Conservation (phyloP, 2,797 vertebrate genomes). For the Tapera naevia region DNA sequence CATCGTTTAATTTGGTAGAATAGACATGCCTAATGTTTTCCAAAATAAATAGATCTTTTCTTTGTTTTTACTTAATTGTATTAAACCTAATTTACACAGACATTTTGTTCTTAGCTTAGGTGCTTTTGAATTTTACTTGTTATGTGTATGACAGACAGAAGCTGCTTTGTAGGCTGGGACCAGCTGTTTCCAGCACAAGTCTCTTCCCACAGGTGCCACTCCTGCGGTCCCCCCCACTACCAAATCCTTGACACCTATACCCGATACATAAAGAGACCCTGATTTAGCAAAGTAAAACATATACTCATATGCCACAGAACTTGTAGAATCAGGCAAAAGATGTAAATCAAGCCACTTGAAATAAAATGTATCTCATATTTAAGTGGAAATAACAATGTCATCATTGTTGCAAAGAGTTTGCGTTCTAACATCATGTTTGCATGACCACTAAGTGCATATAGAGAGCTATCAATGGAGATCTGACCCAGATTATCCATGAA, state of each 20-base stretch:
- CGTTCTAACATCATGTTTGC: neutral
- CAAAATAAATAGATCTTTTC: neutral
- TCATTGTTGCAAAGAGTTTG: neutral
- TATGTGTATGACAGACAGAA: neutral
- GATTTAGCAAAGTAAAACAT: neutral
- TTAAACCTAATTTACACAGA: neutral
- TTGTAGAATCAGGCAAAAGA: neutral
- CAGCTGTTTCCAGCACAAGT: neutral
- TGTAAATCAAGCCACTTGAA: neutral
- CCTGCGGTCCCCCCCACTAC: fast-evolving
- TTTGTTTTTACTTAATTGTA: neutral
- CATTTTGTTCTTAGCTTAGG: neutral
- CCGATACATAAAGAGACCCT: neutral
- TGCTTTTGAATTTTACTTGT: neutral
- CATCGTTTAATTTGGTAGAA: neutral
- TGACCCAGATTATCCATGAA: neutral
- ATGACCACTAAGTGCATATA: neutral
- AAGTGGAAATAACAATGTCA: neutral
- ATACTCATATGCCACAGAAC: neutral
- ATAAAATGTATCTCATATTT: neutral
- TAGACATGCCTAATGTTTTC: neutral
- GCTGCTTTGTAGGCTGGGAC: neutral
- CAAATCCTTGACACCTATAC: neutral
- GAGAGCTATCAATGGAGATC: neutral
- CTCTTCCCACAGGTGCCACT: neutral